These are phyloP conservation scores for Drosophila ogumai DNA, from an alignment of 1,140 invertebrate genomes.

Conservation along the genomic window DNA sequence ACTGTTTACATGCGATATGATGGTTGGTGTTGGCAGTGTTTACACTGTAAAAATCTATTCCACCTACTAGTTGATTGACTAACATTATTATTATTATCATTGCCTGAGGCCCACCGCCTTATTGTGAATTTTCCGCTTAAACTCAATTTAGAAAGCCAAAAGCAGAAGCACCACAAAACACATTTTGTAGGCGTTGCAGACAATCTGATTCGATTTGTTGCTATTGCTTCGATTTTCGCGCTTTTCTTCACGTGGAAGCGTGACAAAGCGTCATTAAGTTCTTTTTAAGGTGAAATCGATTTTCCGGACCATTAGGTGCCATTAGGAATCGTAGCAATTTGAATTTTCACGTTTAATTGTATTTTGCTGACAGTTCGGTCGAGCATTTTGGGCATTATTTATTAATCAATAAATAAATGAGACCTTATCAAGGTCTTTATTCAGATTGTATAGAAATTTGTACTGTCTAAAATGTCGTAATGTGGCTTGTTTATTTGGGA, in stretches of 20 bases:
- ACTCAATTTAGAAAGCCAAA: constrained; percentile 4
- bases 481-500: constrained; percentile 17
- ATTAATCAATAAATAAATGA: constrained; percentile 35
- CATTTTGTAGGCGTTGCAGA: constrained; percentile 27
- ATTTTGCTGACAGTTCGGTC: constrained; percentile 3
- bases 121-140: neutral
- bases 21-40: constrained; percentile 20
- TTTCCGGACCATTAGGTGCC: constrained; percentile 54
- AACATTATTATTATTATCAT: constrained; percentile 14
- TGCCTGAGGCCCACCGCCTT: neutral
- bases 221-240: constrained; percentile 36
- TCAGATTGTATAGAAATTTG: constrained; percentile 21
- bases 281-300: constrained; percentile 70
- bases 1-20: constrained; percentile 39
- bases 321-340: constrained; percentile 43
- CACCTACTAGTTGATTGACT: constrained; percentile 20
- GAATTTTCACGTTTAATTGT: constrained; percentile 32
- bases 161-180: constrained; percentile 3
- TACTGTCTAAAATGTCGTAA: constrained; percentile 23
- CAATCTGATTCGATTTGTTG: constrained; percentile 39
- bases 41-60: constrained; percentile 28
- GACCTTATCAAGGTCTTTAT: constrained; percentile 33
- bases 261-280: constrained; percentile 64
- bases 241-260: constrained; percentile 49
- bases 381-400: constrained; percentile 18